Percentiles rank a stretch among this genome's conserved stretches.
Conservation (phyloP, 1,140 invertebrate species). For the Hirudo medicinalis region DNA sequence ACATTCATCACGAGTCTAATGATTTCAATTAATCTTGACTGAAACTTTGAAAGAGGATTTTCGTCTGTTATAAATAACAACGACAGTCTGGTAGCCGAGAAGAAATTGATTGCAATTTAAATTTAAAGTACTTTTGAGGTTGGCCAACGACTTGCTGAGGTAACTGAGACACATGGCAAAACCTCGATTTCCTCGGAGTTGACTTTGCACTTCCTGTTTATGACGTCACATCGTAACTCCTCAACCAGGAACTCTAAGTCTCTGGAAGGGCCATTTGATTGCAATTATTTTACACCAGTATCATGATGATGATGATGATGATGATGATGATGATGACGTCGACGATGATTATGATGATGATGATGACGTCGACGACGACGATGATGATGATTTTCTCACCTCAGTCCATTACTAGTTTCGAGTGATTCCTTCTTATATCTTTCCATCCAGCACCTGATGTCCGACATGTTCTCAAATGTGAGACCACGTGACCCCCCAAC, state of each 20-base stretch:
- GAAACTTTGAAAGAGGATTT: no score
- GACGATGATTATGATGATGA: no score
- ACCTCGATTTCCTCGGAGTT: conserved; percentile 92
- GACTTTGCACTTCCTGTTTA: conserved; percentile 80
- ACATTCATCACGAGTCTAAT: no score
- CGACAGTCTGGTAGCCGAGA: no score
- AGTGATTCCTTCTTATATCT: conserved; percentile 1
- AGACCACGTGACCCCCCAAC: background rate
- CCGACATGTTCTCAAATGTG: background rate
- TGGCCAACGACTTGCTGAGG: conserved; percentile 82
- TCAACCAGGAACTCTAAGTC: conserved; percentile 87
- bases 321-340: background rate
- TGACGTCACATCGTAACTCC: conserved; percentile 80
- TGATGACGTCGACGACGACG: background rate
- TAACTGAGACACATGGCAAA: conserved; percentile 81
- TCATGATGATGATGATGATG: background rate
- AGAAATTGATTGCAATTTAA: no score
- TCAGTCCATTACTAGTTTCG: background rate
- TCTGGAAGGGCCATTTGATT: conserved; percentile 40
- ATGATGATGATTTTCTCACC: background rate
- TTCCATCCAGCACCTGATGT: background rate
- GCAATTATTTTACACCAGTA: conserved; percentile 5
- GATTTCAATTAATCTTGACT: no score
- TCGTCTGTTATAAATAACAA: no score
- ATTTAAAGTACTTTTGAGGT: conserved; percentile 55